phyloP scores from a whole-genome alignment of 2,888 invertebrate species.

The Lysandra bellargus region DNA sequence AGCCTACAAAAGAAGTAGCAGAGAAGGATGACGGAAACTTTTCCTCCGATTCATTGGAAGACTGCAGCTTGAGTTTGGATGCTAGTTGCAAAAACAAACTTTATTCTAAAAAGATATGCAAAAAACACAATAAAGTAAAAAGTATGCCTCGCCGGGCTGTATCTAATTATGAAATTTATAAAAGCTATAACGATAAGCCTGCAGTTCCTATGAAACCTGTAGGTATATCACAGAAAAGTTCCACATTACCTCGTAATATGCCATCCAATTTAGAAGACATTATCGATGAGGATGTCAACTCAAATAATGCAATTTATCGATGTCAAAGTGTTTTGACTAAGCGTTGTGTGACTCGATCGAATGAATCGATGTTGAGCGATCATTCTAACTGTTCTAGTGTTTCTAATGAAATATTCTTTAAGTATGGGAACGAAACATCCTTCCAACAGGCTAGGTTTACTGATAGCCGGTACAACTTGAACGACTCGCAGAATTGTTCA shows the following conservation, averaged over 20 bases:
- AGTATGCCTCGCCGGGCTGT: slow-evolving; percentile 84
- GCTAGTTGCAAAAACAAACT: slow-evolving; percentile 73
- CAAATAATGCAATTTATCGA: slow-evolving; percentile 69
- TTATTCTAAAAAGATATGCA: slow-evolving; percentile 77
- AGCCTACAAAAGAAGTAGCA: slow-evolving; percentile 63
- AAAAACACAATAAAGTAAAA: slow-evolving; percentile 73
- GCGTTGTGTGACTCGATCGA: slow-evolving; percentile 81
- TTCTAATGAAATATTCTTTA: slow-evolving; percentile 76
- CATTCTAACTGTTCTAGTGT: slow-evolving; percentile 76
- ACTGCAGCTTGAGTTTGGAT: slow-evolving; percentile 81
- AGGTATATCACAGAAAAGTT: slow-evolving; percentile 69
- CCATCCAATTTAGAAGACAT: slow-evolving; percentile 78
- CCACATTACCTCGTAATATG: slow-evolving; percentile 75
- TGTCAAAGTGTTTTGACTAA: slow-evolving; percentile 76
- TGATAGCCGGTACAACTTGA: slow-evolving; percentile 71
- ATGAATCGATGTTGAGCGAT: slow-evolving; percentile 75
- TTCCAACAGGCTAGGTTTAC: slow-evolving; percentile 71
- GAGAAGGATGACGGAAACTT: slow-evolving; percentile 85
- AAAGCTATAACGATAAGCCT: slow-evolving; percentile 63
- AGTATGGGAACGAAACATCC: slow-evolving; percentile 73
- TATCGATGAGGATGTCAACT: slow-evolving; percentile 68
- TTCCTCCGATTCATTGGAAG: slow-evolving; percentile 90
- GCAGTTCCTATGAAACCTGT: slow-evolving; percentile 64
- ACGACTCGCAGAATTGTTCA: slow-evolving; percentile 73
- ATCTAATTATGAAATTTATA: slow-evolving; percentile 88